phyloP scores from a whole-genome alignment of 2,888 invertebrate species.

The Cephalotes varians region DNA sequence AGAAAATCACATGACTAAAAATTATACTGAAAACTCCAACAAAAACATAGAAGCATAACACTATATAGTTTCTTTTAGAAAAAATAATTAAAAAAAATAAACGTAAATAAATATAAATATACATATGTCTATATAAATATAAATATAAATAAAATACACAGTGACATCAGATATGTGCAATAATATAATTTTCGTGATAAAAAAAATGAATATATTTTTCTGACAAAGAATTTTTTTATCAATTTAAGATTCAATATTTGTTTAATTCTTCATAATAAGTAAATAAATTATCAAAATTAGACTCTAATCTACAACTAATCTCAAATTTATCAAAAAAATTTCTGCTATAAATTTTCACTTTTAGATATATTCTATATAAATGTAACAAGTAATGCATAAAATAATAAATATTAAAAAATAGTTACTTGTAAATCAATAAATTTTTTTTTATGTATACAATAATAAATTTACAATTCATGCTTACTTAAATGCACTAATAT shows the following conservation, averaged over 20 bases:
- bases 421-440: not conserved
- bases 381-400: constrained; percentile 10
- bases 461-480: constrained; percentile 56
- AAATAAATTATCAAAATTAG: not conserved
- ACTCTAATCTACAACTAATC: too few relatives aligned
- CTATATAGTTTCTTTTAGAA: not conserved
- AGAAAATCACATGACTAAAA: constrained; percentile 43
- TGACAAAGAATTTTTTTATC: constrained; percentile 1
- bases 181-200: constrained; percentile 6
- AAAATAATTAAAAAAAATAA: not conserved
- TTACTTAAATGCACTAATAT: constrained; percentile 58
- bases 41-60: constrained; percentile 26
- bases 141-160: not conserved
- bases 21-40: not conserved
- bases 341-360: not conserved
- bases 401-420: constrained; percentile 18
- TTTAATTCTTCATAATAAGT: constrained; percentile 5
- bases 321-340: not conserved
- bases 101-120: constrained; percentile 21
- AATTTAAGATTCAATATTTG: not conserved
- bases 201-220: not conserved
- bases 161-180: constrained; percentile 13
- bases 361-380: not conserved
- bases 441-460: not conserved
- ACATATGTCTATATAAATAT: constrained; percentile 1